Percentiles rank a stretch among this genome's conserved stretches.
phyloP scores from a whole-genome alignment of 2,113 vertebrate species.

The Psilopsiagon aymara region DNA sequence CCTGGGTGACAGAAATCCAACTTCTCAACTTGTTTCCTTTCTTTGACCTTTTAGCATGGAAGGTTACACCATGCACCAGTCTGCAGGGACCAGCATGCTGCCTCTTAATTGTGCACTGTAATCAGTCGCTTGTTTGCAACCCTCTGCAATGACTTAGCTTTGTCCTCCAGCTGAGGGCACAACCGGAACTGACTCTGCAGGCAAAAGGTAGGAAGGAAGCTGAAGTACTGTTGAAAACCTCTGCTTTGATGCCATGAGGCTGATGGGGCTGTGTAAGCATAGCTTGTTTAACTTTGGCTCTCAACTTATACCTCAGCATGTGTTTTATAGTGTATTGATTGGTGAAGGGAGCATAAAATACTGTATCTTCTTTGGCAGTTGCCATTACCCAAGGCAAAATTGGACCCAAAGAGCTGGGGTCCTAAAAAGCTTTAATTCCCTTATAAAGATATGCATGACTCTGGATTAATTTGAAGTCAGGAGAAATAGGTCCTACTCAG shows the following conservation, averaged over 20 bases:
- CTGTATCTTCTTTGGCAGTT: neutral
- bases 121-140: constrained; percentile 20
- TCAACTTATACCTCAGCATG: neutral
- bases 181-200: neutral
- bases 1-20: neutral
- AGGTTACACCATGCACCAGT: neutral
- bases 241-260: neutral
- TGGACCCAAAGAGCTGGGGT: neutral
- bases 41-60: neutral
- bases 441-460: neutral
- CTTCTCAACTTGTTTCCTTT: neutral
- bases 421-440: neutral
- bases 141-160: constrained; percentile 27
- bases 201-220: neutral
- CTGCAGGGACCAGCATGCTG: neutral
- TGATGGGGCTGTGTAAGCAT: neutral
- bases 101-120: constrained; percentile 19
- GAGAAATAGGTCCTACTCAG: neutral
- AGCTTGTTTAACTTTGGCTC: neutral
- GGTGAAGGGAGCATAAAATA: neutral
- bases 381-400: neutral
- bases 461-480: neutral
- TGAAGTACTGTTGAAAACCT: neutral
- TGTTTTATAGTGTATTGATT: neutral
- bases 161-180: constrained; percentile 36